Conservation (phyloP, 2,888 invertebrate species). For the Caenorhabditis macrosperma region DNA sequence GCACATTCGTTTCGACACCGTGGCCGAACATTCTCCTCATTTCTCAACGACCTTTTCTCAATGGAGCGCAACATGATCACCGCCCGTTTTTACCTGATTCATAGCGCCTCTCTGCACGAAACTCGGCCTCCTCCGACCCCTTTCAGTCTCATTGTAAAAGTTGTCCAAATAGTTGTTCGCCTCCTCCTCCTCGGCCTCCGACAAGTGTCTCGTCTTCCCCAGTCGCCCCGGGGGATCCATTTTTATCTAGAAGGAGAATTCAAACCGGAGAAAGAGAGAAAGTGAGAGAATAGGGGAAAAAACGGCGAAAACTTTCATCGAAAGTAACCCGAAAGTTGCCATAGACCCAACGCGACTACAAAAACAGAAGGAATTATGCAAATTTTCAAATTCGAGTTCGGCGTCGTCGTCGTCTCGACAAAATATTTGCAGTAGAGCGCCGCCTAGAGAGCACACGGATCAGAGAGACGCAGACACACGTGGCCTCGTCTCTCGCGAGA, state of each 20-base stretch:
- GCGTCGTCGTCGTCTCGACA: background rate
- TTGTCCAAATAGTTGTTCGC: conserved; percentile 40
- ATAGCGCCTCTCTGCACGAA: conserved; percentile 49
- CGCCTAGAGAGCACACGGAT: background rate
- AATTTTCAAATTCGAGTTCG: conserved; percentile 1
- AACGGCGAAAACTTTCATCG: conserved; percentile 1
- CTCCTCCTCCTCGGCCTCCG: conserved; percentile 47
- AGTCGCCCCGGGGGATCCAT: conserved; percentile 33
- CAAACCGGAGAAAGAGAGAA: background rate
- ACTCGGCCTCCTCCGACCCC: conserved; percentile 21
- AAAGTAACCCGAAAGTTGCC: background rate
- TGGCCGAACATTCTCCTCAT: too few relatives aligned
- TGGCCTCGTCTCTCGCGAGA: background rate
- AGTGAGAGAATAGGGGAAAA: background rate
- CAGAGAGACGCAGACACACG: conserved; percentile 3
- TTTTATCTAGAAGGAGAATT: background rate
- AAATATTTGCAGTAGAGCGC: background rate
- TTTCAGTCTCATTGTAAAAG: conserved; percentile 36
- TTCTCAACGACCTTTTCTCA: too few relatives aligned
- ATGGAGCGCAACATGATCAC: too few relatives aligned
- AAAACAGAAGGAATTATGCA: conserved; percentile 39
- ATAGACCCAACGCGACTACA: conserved; percentile 9
- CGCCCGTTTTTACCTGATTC: conserved; percentile 39
- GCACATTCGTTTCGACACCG: too few relatives aligned
- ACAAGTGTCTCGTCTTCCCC: conserved; percentile 21